These are phyloP conservation scores for Hoplodrina ambigua DNA, from an alignment of 2,888 invertebrate genomes.

Conservation along the genomic window DNA sequence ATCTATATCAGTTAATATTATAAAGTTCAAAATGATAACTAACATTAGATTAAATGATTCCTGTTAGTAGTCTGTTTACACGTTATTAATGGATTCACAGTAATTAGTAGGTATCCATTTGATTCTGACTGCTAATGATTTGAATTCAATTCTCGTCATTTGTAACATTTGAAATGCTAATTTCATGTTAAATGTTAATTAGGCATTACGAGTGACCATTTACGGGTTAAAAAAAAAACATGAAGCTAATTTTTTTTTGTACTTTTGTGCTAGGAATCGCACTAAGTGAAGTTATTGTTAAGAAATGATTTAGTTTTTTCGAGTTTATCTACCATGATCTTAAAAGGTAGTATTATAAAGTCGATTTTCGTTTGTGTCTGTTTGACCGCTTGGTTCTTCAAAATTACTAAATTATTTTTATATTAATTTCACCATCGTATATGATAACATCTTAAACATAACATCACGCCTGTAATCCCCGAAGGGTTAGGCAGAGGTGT, in stretches of 20 bases:
- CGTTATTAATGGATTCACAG: slow-evolving; percentile 30
- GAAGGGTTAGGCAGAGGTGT: no score
- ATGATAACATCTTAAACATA: no score
- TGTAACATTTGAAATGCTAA: slow-evolving; percentile 27
- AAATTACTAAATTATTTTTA: no score
- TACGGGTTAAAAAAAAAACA: background rate
- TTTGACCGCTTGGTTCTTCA: no score
- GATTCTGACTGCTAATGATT: slow-evolving; percentile 35
- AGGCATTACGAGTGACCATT: background rate
- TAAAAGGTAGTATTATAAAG: no score
- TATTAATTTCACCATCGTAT: no score
- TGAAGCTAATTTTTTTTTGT: background rate
- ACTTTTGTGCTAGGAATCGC: no score
- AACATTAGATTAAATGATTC: slow-evolving; percentile 8
- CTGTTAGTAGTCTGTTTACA: slow-evolving; percentile 26
- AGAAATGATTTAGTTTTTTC: no score
- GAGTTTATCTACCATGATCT: no score
- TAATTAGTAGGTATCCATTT: slow-evolving; percentile 41
- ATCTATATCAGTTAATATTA: background rate
- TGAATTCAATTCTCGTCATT: slow-evolving; percentile 23
- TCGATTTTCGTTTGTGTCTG: no score
- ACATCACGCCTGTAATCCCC: no score
- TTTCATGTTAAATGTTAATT: slow-evolving; percentile 14
- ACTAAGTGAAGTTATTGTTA: no score
- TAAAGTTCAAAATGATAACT: background rate